A percentile compares a stretch with the other conserved stretches of the same genome.
Evolutionary conservation across 2,888 invertebrate genomes (phyloP).

Genomic region (Papilio protenor): DNA sequence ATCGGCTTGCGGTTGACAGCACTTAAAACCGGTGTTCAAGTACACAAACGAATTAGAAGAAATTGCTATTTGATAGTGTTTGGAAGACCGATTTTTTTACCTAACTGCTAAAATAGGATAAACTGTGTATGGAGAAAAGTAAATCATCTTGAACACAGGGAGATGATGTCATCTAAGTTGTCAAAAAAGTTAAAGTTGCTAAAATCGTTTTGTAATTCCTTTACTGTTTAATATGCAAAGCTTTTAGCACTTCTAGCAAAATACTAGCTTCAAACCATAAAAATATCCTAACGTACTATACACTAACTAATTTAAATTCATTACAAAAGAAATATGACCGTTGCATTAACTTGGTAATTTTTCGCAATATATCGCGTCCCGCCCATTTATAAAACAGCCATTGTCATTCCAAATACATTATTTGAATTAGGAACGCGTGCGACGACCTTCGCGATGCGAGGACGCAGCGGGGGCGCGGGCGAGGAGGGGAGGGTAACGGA

Average conservation of each 20-base stretch:
- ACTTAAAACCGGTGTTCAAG: constrained; percentile 23
- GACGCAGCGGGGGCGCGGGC: constrained; percentile 53
- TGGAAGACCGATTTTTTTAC: not conserved
- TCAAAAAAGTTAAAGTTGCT: not conserved
- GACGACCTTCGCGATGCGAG: constrained; percentile 68
- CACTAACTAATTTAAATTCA: constrained; percentile 6
- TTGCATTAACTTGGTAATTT: constrained; percentile 20
- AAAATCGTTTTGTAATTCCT: not conserved
- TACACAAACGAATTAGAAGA: constrained; percentile 11
- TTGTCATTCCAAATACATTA: constrained; percentile 62
- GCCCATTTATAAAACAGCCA: constrained; percentile 51
- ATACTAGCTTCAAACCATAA: not conserved
- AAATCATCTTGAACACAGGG: not conserved
- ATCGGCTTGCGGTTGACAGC: constrained; percentile 28
- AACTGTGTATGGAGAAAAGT: not conserved
- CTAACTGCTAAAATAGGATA: not conserved
- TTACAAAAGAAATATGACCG: not conserved
- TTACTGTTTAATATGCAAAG: not conserved
- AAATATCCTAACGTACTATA: constrained; percentile 1
- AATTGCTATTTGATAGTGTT: not conserved
- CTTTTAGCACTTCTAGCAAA: constrained; percentile 4
- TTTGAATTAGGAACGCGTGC: constrained; percentile 57
- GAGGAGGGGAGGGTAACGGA: constrained; percentile 53
- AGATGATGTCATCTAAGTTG: not conserved
- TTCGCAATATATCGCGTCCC: constrained; percentile 19